These are phyloP conservation scores for Hydriomena furcata DNA, from an alignment of 2,888 invertebrate species.

Conservation along the genomic window DNA sequence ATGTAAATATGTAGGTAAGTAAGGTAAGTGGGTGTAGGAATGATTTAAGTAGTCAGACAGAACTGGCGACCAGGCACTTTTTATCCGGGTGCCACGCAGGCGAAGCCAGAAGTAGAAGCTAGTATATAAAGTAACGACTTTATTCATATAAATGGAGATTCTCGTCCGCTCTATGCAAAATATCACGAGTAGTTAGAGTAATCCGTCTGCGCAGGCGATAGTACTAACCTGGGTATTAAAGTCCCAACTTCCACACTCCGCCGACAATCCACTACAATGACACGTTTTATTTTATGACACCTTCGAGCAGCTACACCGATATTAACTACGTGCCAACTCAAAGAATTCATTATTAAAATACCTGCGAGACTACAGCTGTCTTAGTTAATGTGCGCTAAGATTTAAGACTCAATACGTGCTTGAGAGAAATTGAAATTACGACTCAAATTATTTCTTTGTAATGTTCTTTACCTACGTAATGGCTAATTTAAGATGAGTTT, in stretches of 20 bases:
- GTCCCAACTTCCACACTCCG: conserved; percentile 32
- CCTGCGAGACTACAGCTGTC: conserved; percentile 68
- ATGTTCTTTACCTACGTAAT: conserved; percentile 31
- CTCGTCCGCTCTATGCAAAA: conserved; percentile 21
- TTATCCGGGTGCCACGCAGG: no score
- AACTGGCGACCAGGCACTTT: no score
- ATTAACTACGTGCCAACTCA: conserved; percentile 70
- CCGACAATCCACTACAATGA: conserved; percentile 50
- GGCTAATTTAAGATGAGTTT: background rate
- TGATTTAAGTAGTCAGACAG: no score
- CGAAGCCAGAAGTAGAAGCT: no score
- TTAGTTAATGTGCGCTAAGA: conserved; percentile 68
- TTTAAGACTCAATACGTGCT: conserved; percentile 74
- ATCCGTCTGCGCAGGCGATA: conserved; percentile 51
- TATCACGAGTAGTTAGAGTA: conserved; percentile 37
- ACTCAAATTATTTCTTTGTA: conserved; percentile 43
- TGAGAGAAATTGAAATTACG: conserved; percentile 47
- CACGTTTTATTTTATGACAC: conserved; percentile 69
- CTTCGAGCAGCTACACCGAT: conserved; percentile 60
- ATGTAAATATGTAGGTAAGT: no score
- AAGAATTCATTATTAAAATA: conserved; percentile 80
- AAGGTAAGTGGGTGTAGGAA: no score
- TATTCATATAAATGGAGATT: conserved; percentile 21
- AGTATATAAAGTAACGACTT: conserved; percentile 1
- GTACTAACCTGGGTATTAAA: conserved; percentile 53